Percentiles rank a stretch among this genome's conserved stretches.
Evolutionary conservation across 2,113 vertebrate species (phyloP).

Genomic region (Okapia johnstoni): DNA sequence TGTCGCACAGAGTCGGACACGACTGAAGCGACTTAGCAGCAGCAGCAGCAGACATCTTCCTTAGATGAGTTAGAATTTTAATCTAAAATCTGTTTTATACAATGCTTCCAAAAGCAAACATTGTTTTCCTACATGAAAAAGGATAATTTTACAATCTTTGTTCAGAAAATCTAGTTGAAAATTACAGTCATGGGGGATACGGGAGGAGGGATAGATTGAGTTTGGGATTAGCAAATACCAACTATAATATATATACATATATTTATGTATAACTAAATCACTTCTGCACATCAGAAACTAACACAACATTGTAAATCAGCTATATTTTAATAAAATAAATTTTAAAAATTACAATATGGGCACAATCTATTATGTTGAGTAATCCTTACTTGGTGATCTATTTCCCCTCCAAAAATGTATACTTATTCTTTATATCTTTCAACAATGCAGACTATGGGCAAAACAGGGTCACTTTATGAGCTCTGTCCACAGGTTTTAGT

Average conservation of each 20-base stretch:
- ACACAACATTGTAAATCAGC: not conserved
- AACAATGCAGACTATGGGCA: not conserved
- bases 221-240: not conserved
- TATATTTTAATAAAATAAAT: not conserved
- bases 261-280: not conserved
- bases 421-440: conserved; percentile 8
- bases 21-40: too few relatives aligned
- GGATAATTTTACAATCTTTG: not conserved
- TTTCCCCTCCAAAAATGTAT: not conserved
- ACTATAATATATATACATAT: not conserved
- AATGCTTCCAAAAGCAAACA: conserved; percentile 3
- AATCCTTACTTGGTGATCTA: not conserved
- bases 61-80: not conserved
- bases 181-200: not conserved
- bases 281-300: not conserved
- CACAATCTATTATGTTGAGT: not conserved
- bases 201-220: not conserved
- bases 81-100: not conserved
- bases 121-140: conserved; percentile 6
- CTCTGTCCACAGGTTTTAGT: conserved; percentile 37
- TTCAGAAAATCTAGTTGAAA: not conserved
- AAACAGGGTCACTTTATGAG: conserved; percentile 52
- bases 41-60: not conserved
- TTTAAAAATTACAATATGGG: not conserved
- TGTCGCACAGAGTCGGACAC: too few relatives aligned